These are phyloP conservation scores for Sebastes hubbsi DNA, from an alignment of 2,797 vertebrate genomes.

Conservation along the genomic window DNA sequence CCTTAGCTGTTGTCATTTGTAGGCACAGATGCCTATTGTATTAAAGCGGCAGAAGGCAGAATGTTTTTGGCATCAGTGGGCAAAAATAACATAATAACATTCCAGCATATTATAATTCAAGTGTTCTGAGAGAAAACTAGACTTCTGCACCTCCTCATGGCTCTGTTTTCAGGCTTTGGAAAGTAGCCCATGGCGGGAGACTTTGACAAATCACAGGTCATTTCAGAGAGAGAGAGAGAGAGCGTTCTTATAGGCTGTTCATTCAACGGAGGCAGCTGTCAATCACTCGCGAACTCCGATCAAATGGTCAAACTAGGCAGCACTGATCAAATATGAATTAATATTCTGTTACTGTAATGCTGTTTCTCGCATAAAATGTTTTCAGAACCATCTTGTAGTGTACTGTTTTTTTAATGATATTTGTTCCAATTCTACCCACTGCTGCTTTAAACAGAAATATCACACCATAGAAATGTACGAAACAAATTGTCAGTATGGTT, in stretches of 20 bases:
- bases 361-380: background rate
- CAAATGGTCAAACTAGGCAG: background rate
- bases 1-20: constrained; percentile 30
- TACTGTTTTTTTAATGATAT: background rate
- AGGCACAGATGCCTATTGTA: background rate
- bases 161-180: background rate
- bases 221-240: background rate
- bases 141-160: background rate
- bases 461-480: background rate
- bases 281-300: too few species aligned
- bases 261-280: too few species aligned
- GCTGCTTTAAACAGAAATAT: background rate
- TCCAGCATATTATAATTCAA: background rate
- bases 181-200: background rate
- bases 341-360: background rate
- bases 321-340: background rate
- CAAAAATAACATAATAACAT: background rate
- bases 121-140: too few species aligned
- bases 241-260: background rate
- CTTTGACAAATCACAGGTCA: background rate
- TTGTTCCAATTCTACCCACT: background rate
- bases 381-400: background rate
- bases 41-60: background rate
- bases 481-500: background rate
- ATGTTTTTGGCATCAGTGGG: background rate